Evolutionary conservation across 2,888 invertebrate genomes (phyloP).

Genomic region (Pollenia labialis): DNA sequence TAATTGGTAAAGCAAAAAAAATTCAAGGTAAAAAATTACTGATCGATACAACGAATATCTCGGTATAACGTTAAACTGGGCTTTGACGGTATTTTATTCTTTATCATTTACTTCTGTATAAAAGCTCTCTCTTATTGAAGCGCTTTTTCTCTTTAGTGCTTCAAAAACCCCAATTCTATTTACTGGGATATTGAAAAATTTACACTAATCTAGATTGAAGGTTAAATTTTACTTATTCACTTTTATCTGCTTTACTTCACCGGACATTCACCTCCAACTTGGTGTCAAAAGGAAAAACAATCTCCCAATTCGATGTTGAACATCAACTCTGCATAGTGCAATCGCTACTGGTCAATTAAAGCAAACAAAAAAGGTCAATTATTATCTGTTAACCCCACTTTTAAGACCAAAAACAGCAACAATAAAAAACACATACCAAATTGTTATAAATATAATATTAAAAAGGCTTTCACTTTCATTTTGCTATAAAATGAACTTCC

Average conservation of each 20-base stretch:
- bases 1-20: no score
- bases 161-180: no score
- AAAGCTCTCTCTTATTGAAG: no score
- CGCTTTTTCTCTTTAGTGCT: no score
- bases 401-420: slow-evolving; percentile 25
- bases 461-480: slow-evolving; percentile 70
- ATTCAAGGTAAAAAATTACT: no score
- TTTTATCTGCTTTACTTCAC: not conserved
- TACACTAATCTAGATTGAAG: no score
- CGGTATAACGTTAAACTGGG: no score
- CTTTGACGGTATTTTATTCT: no score
- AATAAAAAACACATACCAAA: slow-evolving; percentile 16
- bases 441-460: slow-evolving; percentile 32
- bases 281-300: not conserved
- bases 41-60: no score
- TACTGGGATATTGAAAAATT: no score
- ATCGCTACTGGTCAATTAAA: slow-evolving; percentile 46
- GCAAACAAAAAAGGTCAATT: slow-evolving; percentile 30
- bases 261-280: not conserved
- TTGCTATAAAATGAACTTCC: slow-evolving; percentile 37
- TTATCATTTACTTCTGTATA: no score
- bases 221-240: no score
- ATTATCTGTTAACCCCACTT: slow-evolving; percentile 57
- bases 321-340: not conserved
- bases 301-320: not conserved